Conservation (phyloP, 2,797 vertebrate species). For the Scleropages formosus region DNA sequence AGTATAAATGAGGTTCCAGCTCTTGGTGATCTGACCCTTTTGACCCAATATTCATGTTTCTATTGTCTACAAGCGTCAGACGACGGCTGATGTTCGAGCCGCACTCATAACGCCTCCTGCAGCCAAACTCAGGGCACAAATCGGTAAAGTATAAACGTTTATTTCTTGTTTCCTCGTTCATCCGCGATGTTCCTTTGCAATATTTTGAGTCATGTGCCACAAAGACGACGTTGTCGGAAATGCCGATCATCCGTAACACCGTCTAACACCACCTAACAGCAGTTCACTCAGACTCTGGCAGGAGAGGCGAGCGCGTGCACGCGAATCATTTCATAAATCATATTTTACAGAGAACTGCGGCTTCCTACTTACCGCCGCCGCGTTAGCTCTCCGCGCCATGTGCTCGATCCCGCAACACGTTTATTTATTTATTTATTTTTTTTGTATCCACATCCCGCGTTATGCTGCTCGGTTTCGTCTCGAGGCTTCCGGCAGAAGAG, state of each 20-base stretch:
- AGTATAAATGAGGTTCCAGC: conserved; percentile 34
- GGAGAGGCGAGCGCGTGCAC: background rate
- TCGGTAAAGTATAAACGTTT: background rate
- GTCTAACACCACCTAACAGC: background rate
- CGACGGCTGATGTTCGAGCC: conserved; percentile 41
- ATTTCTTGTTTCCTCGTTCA: background rate
- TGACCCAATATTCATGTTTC: conserved; percentile 49
- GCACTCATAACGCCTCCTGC: conserved; percentile 18
- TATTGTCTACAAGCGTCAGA: conserved; percentile 65
- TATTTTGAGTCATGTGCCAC: conserved; percentile 25
- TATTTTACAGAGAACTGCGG: conserved; percentile 29
- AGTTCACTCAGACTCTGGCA: background rate
- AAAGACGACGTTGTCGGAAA: conserved; percentile 63
- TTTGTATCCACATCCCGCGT: conserved; percentile 46
- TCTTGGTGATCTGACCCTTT: conserved; percentile 43
- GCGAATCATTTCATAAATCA: background rate
- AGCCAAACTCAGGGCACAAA: conserved; percentile 22
- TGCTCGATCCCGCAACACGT: conserved; percentile 51
- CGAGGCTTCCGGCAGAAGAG: conserved; percentile 17
- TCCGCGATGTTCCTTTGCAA: background rate
- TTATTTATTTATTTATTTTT: too few species aligned
- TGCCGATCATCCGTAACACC: background rate
- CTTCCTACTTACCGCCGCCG: conserved; percentile 62
- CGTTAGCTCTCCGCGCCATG: conserved; percentile 52
- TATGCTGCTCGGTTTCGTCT: conserved; percentile 35